Base-by-base conservation (phyloP, 2,113 vertebrate genomes). In the Paracanthobrama guichenoti region DNA sequence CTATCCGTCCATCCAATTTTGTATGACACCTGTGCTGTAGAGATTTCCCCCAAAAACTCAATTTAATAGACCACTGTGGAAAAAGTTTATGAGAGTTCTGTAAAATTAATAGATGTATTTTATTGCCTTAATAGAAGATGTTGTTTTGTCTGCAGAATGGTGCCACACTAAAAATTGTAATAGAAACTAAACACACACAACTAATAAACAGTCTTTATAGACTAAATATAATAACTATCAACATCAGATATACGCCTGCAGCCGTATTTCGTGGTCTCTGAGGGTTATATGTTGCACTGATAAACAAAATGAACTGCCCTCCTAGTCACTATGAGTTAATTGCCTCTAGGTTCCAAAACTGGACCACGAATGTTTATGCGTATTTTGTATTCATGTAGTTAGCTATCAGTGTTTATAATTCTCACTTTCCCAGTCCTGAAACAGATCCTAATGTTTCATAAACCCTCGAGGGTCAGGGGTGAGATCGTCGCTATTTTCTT, bases 401-500 rank as follows among this genome's bases (percentile, higher is more conserved):
- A 50, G 26, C 42, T 83, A 78, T 86, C 75, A 60, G 66, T 85
- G 67, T 82, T 83, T 62, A 82, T 74, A 79, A 85, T 76, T 85
- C 72, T 79, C 42, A 28, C 53, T 55, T 50, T 59, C 60, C n/a
- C 62, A 44, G 28, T 35, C 74, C 67, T 28, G 81, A 74, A 88
- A 87, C 14, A 57, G 24, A 80, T 82, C 73, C 39, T 78, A 72
- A 83, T 75, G 82, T 86, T 57, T 31, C 20, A 75, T 81, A 81
- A 83, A 76, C 74, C 71, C 62, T 55, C 39, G 50, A 62, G 39
- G 59, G 83, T 87, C 83, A 84, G 57, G 64, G 88, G 86, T 87
- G 80, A 87, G 69, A 80, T 73, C 10, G 16, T 35, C 73, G 72
- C 81, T 83, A 87, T 87, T 88, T 88, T 87, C 76, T 81, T 82